Evolutionary conservation across 1,140 invertebrate genomes (phyloP), one percentile per base, ranked within the genome.

Genomic region (Goniozus legneri): DNA sequence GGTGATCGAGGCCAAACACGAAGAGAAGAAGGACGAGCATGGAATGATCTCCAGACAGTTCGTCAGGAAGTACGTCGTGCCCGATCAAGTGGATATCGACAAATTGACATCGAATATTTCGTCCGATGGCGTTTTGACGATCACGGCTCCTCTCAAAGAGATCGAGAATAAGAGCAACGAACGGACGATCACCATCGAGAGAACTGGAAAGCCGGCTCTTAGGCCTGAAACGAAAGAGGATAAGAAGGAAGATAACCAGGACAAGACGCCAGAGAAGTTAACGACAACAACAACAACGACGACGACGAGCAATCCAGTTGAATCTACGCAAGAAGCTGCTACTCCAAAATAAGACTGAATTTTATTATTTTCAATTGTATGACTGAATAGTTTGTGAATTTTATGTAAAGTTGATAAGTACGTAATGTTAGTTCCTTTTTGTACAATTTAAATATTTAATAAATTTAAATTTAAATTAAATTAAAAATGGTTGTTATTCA

Each of bases 31-130:
- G 38, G 87, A 88, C 45, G 80, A 87, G 24, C 83, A 88, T 50
- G 87, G 86, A 1, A 83, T 64, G 53, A 82, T 88, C 32, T 83
- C 84, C 0, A 75, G 86, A 13, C 84, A 88, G 54, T 90, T 90
- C 54, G 69, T 82, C 8, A 68, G 86, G 22, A 76, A 78, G 56
- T 86, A 89, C 58, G 63, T 81, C 2, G 62, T 89, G 7, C 87
- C 87, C 0, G 73, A 83, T 12, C 82, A 81, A 18, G 80, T 80
- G 19, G 76, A 83, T 8, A 66, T 80, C 0, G 79, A 84, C 1
- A 73, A 81, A 6, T 78, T 88, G 1, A 67, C 77, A 3, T 87
- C 85, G 1, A 80, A 73, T 6, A 69, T 89, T 3, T 88, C 85
- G 3, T 82, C 80, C 0, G 87, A 89, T 56, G 87, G 86, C 2